These are phyloP conservation scores for Mustela lutreola DNA, from an alignment of 2,113 vertebrate species.

Conservation along the genomic window DNA sequence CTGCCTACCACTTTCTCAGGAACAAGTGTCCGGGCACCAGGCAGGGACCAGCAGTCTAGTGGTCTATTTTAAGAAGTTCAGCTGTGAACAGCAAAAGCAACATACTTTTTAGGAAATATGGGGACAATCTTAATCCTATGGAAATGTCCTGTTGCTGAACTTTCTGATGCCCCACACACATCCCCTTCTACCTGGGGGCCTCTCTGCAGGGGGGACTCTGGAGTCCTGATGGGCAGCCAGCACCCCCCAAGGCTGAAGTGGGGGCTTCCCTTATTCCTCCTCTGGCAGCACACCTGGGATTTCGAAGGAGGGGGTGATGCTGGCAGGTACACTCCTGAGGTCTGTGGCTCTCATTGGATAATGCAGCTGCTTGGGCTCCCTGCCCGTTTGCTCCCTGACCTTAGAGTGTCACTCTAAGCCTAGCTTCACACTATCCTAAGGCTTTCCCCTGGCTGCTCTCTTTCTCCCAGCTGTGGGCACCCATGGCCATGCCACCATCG, in stretches of 20 bases:
- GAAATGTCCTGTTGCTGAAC: neutral
- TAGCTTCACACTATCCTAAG: neutral
- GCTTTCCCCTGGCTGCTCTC: neutral
- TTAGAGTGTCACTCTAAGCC: neutral
- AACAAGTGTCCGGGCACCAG: neutral
- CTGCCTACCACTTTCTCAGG: neutral
- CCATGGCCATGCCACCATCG: neutral
- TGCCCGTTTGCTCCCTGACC: neutral
- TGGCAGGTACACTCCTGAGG: fast-evolving
- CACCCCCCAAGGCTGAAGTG: fast-evolving
- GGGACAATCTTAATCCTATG: neutral
- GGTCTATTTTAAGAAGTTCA: neutral
- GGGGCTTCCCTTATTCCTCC: neutral
- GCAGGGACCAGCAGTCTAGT: neutral
- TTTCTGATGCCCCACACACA: fast-evolving
- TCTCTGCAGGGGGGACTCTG: fast-evolving
- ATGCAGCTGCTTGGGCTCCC: neutral
- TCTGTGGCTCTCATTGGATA: neutral
- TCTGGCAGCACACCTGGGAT: neutral
- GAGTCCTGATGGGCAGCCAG: neutral
- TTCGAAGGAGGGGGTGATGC: neutral
- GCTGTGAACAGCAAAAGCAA: neutral
- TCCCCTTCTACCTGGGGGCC: neutral
- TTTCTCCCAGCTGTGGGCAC: fast-evolving
- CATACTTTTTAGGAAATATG: neutral